Conservation (phyloP, 2,888 invertebrate genomes). For the Leucophenga maculata region DNA sequence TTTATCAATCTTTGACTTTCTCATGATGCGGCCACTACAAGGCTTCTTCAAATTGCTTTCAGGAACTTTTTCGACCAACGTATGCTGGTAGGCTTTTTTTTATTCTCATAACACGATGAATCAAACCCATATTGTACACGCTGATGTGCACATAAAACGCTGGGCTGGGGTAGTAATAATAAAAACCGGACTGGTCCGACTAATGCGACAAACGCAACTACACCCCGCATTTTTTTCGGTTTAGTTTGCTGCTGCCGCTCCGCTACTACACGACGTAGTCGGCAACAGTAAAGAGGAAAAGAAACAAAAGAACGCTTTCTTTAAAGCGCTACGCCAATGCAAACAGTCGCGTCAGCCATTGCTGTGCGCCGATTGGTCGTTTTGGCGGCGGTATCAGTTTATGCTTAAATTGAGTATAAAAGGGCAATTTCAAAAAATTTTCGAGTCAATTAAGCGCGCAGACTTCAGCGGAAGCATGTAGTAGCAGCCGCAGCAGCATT, state of each 20-base stretch:
- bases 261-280: background rate
- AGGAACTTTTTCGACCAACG: too few relatives aligned
- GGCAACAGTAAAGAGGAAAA: background rate
- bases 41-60: too few relatives aligned
- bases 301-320: conserved; percentile 23
- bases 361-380: conserved; percentile 68
- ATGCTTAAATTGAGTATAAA: conserved; percentile 71
- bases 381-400: conserved; percentile 55
- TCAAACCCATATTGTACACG: too few relatives aligned
- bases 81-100: conserved; percentile 3
- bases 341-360: conserved; percentile 57
- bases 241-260: too few relatives aligned
- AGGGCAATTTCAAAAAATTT: conserved; percentile 77
- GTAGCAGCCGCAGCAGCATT: conserved; percentile 33
- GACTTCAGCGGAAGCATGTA: conserved; percentile 61
- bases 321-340: conserved; percentile 10
- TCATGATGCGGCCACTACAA: too few relatives aligned
- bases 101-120: too few relatives aligned
- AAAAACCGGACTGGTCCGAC: conserved; percentile 46
- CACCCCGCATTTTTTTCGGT: conserved; percentile 32
- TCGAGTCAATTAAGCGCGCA: conserved; percentile 72
- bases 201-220: conserved; percentile 33
- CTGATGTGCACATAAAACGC: conserved; percentile 5
- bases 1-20: too few relatives aligned
- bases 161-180: background rate